Base-by-base conservation (phyloP, 2,888 invertebrate species). In the Drosophila mimetica region DNA sequence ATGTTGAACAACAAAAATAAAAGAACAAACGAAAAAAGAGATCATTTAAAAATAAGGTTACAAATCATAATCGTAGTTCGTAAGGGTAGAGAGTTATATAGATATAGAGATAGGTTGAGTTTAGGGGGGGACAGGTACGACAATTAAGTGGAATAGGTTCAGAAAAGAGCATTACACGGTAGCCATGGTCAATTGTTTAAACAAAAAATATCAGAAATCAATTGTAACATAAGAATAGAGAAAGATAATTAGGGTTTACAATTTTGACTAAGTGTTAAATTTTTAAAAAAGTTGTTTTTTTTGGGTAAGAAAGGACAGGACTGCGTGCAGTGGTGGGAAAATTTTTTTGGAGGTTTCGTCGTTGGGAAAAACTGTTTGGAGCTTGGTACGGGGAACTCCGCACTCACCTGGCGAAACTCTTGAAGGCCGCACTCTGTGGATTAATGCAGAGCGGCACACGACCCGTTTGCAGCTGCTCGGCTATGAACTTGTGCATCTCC, bases 331-430 rank as follows among this genome's bases (percentile, higher is more conserved):
- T 13, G 36, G 52, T 39, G 28, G 52, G 57, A 57, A 57, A 50
- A 57, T n/a, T 25, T 48, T 34, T 14, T 39, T n/a, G 42, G 30
- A n/a, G n/a, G n/a, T n/a, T n/a, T n/a, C n/a, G n/a, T n/a, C n/a
- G n/a, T n/a, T 7, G 8, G 28, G 25, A 22, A 48, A 32, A 41
- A 32, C 36, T 11, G 1, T 8, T n/a, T 16, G 11, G 28, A 20
- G 14, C 13, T 11, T 44, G 44, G 25, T n/a, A n/a, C 25, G 4
- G 4, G 44, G 44, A 30, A 34, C 30, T 32, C 14, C 25, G 14
- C 22, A 89, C 95, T 97, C 96, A 99, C 99, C 98, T 99, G 94
- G 98, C 97, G 95, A 99, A 99, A 94, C 98, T 99, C 94, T 99
- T 99, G 95, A 99, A 99, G 92, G 99, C 98, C 92, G 99, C 98